Evolutionary conservation across 2,113 vertebrate genomes (phyloP).

Genomic region (Podocnemis expansa): DNA sequence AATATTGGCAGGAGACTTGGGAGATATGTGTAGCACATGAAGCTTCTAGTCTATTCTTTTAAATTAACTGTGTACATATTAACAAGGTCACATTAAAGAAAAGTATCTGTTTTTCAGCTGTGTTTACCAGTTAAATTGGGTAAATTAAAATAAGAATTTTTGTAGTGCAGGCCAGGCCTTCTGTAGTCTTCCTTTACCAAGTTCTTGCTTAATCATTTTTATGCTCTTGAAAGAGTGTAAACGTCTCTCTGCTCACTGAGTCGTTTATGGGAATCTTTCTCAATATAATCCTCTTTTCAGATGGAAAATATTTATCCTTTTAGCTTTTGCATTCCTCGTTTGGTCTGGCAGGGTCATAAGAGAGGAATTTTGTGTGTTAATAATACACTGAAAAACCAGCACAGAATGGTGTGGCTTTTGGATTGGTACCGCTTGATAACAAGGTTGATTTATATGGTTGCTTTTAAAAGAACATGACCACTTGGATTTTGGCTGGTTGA

Average conservation of each 20-base stretch:
- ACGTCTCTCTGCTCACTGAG: background rate
- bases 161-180: constrained; percentile 17
- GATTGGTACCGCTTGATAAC: background rate
- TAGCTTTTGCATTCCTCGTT: constrained; percentile 24
- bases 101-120: background rate
- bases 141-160: constrained; percentile 16
- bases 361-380: background rate
- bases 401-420: background rate
- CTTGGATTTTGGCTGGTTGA: background rate
- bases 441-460: constrained; percentile 28
- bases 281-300: constrained; percentile 9
- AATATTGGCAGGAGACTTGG: background rate
- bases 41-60: background rate
- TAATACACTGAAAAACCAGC: background rate
- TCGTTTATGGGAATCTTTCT: constrained; percentile 40
- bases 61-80: background rate
- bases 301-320: constrained; percentile 37
- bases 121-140: background rate
- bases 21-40: background rate
- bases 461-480: constrained; percentile 7
- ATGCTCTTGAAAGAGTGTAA: constrained; percentile 24
- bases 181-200: constrained; percentile 27
- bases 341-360: background rate
- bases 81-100: background rate
- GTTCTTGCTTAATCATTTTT: constrained; percentile 21